phyloP scores from a whole-genome alignment of 2,888 invertebrate genomes.

The Ormyrus labotus region DNA sequence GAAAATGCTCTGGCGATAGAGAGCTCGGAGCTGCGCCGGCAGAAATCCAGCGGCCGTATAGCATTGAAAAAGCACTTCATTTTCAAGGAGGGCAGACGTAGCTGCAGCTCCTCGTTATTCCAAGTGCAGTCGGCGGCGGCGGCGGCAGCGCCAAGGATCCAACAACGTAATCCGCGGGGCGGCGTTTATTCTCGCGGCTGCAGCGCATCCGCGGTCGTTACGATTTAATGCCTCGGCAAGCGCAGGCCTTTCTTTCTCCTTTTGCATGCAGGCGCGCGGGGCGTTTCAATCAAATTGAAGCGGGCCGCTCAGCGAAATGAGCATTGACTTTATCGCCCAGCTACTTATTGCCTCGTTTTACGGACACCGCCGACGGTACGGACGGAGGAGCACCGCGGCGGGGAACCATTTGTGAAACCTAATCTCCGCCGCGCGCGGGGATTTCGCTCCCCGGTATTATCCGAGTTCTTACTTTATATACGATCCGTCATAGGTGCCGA shows the following conservation, averaged over 20 bases:
- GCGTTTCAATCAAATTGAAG: slow-evolving; percentile 46
- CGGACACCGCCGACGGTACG: slow-evolving; percentile 2
- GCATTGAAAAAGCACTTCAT: slow-evolving; percentile 27
- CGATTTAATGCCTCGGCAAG: slow-evolving; percentile 32
- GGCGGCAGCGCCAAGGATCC: slow-evolving; percentile 28
- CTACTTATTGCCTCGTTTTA: slow-evolving; percentile 36
- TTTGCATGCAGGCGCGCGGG: slow-evolving; percentile 7
- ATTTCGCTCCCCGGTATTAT: no score
- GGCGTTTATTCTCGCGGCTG: slow-evolving; percentile 34
- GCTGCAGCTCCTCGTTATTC: slow-evolving; percentile 38
- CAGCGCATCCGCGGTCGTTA: slow-evolving; percentile 34
- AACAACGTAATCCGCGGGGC: slow-evolving; percentile 19
- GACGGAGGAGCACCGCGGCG: background rate
- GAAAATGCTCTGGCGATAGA: background rate
- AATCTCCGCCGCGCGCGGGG: slow-evolving; percentile 1
- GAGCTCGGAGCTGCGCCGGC: background rate
- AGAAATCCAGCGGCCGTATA: background rate
- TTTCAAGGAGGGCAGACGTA: slow-evolving; percentile 14
- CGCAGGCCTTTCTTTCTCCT: background rate
- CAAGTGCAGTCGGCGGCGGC: slow-evolving; percentile 23
- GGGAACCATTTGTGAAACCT: slow-evolving; percentile 36
- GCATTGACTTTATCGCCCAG: slow-evolving; percentile 31
- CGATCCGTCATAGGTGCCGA: no score
- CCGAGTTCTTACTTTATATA: no score
- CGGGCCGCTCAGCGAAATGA: slow-evolving; percentile 37